Evolutionary conservation across 2,797 vertebrate genomes (phyloP).

Genomic region (Poecilia picta): DNA sequence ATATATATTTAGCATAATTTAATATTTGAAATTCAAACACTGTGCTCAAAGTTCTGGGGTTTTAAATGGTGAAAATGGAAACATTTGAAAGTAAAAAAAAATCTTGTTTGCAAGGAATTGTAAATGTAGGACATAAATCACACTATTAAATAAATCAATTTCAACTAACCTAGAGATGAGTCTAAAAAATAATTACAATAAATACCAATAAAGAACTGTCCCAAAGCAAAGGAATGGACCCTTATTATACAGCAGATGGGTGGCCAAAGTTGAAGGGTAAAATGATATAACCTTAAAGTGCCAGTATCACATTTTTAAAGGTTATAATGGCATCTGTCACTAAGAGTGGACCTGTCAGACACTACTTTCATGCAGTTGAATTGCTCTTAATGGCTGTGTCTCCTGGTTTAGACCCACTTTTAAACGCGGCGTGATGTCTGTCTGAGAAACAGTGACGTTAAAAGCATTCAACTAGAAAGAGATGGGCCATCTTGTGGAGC

Average conservation of each 20-base stretch:
- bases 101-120: neutral
- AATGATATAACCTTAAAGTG: constrained; percentile 83
- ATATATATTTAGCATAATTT: neutral
- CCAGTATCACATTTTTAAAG: constrained; percentile 82
- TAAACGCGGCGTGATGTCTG: constrained; percentile 66
- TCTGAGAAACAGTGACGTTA: constrained; percentile 67
- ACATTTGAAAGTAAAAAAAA: constrained; percentile 3
- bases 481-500: constrained; percentile 49
- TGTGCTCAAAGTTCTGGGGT: neutral
- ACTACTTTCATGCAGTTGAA: constrained; percentile 78
- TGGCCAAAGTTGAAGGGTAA: constrained; percentile 71
- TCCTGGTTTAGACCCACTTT: constrained; percentile 75
- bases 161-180: constrained; percentile 19
- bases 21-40: neutral
- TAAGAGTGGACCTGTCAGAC: constrained; percentile 81
- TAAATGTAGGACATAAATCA: neutral
- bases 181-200: constrained; percentile 5
- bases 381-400: constrained; percentile 81
- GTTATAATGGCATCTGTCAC: constrained; percentile 85
- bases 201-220: constrained; percentile 29
- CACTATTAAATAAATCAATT: constrained; percentile 12
- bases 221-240: constrained; percentile 56
- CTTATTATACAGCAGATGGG: constrained; percentile 69
- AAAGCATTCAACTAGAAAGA: constrained; percentile 66
- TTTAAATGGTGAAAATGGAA: neutral